These are phyloP conservation scores for Oryzias melastigma DNA, from an alignment of 2,113 vertebrate genomes.

Conservation along the genomic window DNA sequence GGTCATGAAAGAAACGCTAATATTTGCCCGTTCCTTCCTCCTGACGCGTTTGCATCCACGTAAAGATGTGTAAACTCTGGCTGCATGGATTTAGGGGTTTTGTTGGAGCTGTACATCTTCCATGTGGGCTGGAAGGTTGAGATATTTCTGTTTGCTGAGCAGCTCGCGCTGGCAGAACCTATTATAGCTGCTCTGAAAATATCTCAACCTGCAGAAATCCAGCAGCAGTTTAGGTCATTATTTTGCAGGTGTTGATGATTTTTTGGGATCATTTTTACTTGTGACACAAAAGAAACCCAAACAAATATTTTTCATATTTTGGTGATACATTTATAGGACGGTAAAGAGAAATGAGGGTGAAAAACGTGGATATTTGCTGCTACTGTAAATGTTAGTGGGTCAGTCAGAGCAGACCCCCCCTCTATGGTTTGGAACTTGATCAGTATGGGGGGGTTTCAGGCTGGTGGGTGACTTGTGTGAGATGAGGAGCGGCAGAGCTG, in stretches of 20 bases:
- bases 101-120: slow-evolving; percentile 36
- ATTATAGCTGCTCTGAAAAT: slow-evolving; percentile 55
- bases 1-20: too few relatives aligned
- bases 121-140: slow-evolving; percentile 56
- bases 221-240: not conserved
- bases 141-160: slow-evolving; percentile 59
- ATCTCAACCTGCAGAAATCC: slow-evolving; percentile 31
- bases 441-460: slow-evolving; percentile 10
- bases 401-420: slow-evolving; percentile 30
- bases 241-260: not conserved
- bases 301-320: too few relatives aligned
- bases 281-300: not conserved
- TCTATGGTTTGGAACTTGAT: slow-evolving; percentile 49
- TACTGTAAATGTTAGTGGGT: slow-evolving; percentile 62
- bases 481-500: too few relatives aligned
- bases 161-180: slow-evolving; percentile 44
- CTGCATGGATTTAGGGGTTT: slow-evolving; percentile 5
- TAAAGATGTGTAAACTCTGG: not conserved
- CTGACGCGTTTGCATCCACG: not conserved
- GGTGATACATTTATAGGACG: too few relatives aligned
- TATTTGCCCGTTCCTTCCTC: not conserved
- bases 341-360: too few relatives aligned
- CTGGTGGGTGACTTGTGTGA: too few relatives aligned
- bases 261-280: too few relatives aligned
- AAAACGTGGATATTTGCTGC: slow-evolving; percentile 23